A percentile compares a stretch with the other conserved stretches of the same genome.
These are phyloP conservation scores for Mesochorus sp. DNA, from an alignment of 2,888 invertebrate species.

Conservation along the genomic window DNA sequence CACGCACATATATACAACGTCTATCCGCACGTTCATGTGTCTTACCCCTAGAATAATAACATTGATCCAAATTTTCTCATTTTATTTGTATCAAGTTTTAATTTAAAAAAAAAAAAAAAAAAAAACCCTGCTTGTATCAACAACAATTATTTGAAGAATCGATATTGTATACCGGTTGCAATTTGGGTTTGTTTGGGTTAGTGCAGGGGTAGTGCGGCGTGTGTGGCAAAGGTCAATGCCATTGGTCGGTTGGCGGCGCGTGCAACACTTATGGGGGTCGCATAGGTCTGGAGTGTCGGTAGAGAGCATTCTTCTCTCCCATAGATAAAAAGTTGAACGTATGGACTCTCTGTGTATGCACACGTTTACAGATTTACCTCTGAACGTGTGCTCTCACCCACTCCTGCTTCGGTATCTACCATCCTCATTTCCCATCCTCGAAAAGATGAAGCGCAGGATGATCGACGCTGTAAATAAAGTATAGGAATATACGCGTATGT, in stretches of 20 bases:
- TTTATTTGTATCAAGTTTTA: too few species aligned
- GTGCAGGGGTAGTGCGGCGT: slow-evolving; percentile 6
- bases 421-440: slow-evolving; percentile 45
- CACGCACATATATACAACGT: slow-evolving; percentile 1
- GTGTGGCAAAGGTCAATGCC: slow-evolving; percentile 56
- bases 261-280: slow-evolving; percentile 59
- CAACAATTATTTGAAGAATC: background rate
- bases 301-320: slow-evolving; percentile 33
- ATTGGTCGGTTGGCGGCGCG: slow-evolving; percentile 45
- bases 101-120: too few species aligned
- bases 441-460: slow-evolving; percentile 76
- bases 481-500: slow-evolving; percentile 80
- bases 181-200: slow-evolving; percentile 37
- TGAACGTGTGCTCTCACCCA: background rate
- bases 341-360: background rate
- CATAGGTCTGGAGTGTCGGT: slow-evolving; percentile 26
- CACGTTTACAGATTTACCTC: background rate
- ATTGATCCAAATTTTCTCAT: too few species aligned
- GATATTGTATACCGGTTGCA: slow-evolving; percentile 43
- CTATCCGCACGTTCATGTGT: too few species aligned
- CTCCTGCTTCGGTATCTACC: slow-evolving; percentile 19
- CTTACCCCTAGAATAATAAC: too few species aligned
- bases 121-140: too few species aligned
- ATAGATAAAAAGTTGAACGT: slow-evolving; percentile 36
- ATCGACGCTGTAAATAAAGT: slow-evolving; percentile 80